These are phyloP conservation scores for Arctopsyche grandis DNA, from an alignment of 1,140 invertebrate species.

Conservation along the genomic window DNA sequence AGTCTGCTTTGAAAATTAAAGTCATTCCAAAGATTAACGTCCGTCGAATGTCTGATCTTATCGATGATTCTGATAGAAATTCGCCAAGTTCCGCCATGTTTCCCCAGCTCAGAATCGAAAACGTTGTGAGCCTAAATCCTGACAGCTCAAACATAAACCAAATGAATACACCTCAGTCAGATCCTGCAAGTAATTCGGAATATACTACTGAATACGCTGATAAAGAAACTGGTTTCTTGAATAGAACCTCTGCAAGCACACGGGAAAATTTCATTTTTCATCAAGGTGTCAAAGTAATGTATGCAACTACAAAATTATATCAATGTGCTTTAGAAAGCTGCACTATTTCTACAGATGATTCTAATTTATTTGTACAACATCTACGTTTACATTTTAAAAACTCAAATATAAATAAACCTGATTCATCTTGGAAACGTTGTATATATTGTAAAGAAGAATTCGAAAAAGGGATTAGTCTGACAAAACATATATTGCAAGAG, in stretches of 20 bases:
- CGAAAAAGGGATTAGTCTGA: not conserved
- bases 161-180: not conserved
- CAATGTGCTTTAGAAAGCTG: not conserved
- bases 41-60: slow-evolving; percentile 26
- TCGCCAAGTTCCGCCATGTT: not conserved
- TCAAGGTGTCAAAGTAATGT: not conserved
- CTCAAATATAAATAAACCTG: not conserved
- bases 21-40: slow-evolving; percentile 35
- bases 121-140: slow-evolving; percentile 47
- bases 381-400: not conserved
- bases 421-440: not conserved
- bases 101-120: slow-evolving; percentile 40
- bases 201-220: too few species aligned
- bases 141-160: not conserved
- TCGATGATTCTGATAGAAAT: not conserved
- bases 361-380: not conserved
- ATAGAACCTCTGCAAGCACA: too few species aligned
- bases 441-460: slow-evolving; percentile 8
- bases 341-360: not conserved
- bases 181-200: too few species aligned
- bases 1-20: not conserved
- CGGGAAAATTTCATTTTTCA: not conserved
- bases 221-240: too few species aligned
- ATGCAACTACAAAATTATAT: not conserved
- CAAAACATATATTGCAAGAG: not conserved